Conservation (phyloP, 1,140 invertebrate species). For the Drosophila kohkoa region DNA sequence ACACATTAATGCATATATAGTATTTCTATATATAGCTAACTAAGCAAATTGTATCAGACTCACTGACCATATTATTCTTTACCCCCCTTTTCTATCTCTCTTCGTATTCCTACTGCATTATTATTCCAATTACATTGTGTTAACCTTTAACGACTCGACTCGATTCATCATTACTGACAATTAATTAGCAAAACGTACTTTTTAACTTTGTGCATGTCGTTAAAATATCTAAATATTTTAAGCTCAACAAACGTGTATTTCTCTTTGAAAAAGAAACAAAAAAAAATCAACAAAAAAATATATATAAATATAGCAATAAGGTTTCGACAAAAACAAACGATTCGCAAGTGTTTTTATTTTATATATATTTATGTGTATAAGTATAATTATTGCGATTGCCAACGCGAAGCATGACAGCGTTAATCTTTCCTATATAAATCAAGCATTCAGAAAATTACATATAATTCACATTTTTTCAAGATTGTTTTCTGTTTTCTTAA, state of each 20-base stretch:
- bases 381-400: no score
- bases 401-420: no score
- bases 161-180: conserved; percentile 68
- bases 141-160: conserved; percentile 42
- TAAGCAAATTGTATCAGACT: conserved; percentile 75
- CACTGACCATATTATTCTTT: conserved; percentile 60
- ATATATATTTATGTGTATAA: no score
- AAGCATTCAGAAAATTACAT: no score
- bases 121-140: conserved; percentile 63
- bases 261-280: conserved; percentile 79
- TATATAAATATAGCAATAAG: conserved; percentile 74
- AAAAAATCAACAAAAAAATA: conserved; percentile 65
- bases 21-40: conserved; percentile 63
- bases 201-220: conserved; percentile 71
- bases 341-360: conserved; percentile 17
- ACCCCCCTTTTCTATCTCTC: not conserved
- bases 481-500: not conserved
- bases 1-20: conserved; percentile 55
- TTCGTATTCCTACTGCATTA: not conserved
- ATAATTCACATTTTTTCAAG: not conserved
- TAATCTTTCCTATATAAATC: no score
- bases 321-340: conserved; percentile 67
- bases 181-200: conserved; percentile 67
- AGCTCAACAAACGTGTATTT: conserved; percentile 78
- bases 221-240: conserved; percentile 81